A percentile compares a stretch with the other conserved stretches of the same genome.
phyloP scores from a whole-genome alignment of 2,797 vertebrate species.

The Ispidina picta region DNA sequence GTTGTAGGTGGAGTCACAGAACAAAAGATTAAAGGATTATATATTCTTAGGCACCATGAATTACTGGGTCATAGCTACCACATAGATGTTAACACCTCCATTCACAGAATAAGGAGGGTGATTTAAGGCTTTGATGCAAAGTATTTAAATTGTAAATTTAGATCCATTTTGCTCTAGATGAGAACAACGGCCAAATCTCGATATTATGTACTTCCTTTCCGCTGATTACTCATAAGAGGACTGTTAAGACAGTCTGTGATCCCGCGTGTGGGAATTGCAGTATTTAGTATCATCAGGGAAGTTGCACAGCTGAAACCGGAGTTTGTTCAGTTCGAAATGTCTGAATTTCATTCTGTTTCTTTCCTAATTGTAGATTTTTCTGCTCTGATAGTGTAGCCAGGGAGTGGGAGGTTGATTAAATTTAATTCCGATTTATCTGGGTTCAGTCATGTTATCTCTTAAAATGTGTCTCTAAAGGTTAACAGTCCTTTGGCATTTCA shows the following conservation, averaged over 20 bases:
- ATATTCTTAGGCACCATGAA: neutral
- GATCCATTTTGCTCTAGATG: slow-evolving; percentile 40
- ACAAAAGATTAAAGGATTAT: slow-evolving; percentile 40
- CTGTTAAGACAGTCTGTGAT: slow-evolving; percentile 34
- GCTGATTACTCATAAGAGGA: slow-evolving; percentile 41
- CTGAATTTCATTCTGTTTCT: slow-evolving; percentile 40
- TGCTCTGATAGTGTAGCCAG: slow-evolving; percentile 7
- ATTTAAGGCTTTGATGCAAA: neutral
- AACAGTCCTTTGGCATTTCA: slow-evolving; percentile 62
- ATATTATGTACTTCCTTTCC: slow-evolving; percentile 20
- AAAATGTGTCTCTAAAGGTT: slow-evolving; percentile 60
- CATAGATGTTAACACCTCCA: neutral
- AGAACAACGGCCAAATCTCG: slow-evolving; percentile 33
- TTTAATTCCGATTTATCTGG: slow-evolving; percentile 37
- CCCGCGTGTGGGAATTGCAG: slow-evolving; percentile 9
- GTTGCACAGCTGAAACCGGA: neutral
- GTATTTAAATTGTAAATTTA: slow-evolving; percentile 41
- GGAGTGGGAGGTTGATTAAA: slow-evolving; percentile 47
- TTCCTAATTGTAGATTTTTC: slow-evolving; percentile 41
- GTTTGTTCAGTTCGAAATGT: slow-evolving; percentile 26
- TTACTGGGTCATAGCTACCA: neutral
- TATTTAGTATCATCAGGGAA: slow-evolving; percentile 11
- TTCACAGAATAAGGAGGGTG: neutral
- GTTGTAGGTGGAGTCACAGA: slow-evolving; percentile 17
- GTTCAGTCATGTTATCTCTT: slow-evolving; percentile 43